phyloP scores from a whole-genome alignment of 2,113 vertebrate species.

The Coryphaenoides rupestris region DNA sequence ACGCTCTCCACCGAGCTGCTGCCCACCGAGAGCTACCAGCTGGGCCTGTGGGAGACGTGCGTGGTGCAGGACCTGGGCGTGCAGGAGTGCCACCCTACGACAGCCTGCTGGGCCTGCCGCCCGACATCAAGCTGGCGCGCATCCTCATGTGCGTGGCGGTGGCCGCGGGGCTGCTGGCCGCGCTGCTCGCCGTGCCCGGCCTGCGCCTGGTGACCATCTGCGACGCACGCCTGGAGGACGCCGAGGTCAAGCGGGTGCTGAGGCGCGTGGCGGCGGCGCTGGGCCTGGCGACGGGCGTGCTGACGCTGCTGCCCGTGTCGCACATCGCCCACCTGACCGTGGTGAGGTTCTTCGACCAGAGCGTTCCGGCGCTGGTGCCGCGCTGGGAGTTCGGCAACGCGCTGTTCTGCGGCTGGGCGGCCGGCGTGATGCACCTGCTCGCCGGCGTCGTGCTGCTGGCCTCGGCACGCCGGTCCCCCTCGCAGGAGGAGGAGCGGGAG shows the following conservation, averaged over 20 bases:
- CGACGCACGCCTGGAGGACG: constrained; percentile 18
- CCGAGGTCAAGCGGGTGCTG: constrained; percentile 46
- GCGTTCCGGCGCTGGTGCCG: constrained; percentile 46
- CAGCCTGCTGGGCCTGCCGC: constrained; percentile 48
- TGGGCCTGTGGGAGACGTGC: constrained; percentile 71
- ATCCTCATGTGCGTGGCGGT: constrained; percentile 51
- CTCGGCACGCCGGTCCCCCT: constrained; percentile 38
- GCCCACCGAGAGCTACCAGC: constrained; percentile 53
- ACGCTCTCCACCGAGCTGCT: constrained; percentile 62
- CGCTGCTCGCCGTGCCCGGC: constrained; percentile 57
- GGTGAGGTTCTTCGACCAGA: constrained; percentile 50
- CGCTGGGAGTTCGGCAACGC: constrained; percentile 68
- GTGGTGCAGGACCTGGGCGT: constrained; percentile 57
- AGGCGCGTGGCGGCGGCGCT: constrained; percentile 41
- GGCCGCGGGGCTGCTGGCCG: constrained; percentile 39
- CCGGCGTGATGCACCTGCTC: constrained; percentile 51
- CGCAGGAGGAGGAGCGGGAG: no score
- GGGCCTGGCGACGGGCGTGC: constrained; percentile 41
- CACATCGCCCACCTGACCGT: constrained; percentile 51
- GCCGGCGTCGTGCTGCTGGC: constrained; percentile 59
- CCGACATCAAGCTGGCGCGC: constrained; percentile 54
- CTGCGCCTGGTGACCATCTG: constrained; percentile 56
- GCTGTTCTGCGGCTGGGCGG: constrained; percentile 69
- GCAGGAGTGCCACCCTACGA: constrained; percentile 51
- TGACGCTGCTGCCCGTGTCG: constrained; percentile 60